phyloP scores from a whole-genome alignment of 1,140 invertebrate genomes.

The Gryllus bimaculatus region DNA sequence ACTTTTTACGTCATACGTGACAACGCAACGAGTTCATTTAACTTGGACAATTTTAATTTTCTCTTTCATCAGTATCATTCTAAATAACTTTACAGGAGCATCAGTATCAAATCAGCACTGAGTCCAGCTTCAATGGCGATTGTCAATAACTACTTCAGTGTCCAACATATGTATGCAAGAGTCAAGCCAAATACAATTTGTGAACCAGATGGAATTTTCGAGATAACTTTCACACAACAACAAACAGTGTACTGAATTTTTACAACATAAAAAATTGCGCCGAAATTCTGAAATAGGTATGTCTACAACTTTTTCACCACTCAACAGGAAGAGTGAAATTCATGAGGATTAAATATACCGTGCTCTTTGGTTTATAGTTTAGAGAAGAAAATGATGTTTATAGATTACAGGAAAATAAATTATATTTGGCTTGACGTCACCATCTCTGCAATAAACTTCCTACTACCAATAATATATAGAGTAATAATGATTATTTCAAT shows the following conservation, averaged over 20 bases:
- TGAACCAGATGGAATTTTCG: neutral
- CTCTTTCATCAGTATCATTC: neutral
- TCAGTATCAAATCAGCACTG: neutral
- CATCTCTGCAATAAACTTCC: neutral
- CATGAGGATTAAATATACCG: neutral
- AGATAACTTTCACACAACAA: no score
- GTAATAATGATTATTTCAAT: neutral
- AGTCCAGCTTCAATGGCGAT: neutral
- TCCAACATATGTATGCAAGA: neutral
- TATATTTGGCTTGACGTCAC: neutral
- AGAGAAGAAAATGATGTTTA: neutral
- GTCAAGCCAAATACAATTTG: neutral
- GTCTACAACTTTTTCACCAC: neutral
- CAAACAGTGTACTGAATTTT: no score
- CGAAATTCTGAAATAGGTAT: neutral
- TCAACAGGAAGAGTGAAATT: neutral
- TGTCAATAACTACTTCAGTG: neutral
- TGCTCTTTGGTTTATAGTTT: neutral
- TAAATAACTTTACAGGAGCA: neutral
- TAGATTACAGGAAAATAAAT: neutral
- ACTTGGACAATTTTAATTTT: neutral
- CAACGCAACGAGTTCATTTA: neutral
- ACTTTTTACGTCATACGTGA: neutral
- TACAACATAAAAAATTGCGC: neutral
- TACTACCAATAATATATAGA: slow-evolving; percentile 1